phyloP scores from a whole-genome alignment of 2,113 vertebrate genomes.

The Podocnemis expansa region DNA sequence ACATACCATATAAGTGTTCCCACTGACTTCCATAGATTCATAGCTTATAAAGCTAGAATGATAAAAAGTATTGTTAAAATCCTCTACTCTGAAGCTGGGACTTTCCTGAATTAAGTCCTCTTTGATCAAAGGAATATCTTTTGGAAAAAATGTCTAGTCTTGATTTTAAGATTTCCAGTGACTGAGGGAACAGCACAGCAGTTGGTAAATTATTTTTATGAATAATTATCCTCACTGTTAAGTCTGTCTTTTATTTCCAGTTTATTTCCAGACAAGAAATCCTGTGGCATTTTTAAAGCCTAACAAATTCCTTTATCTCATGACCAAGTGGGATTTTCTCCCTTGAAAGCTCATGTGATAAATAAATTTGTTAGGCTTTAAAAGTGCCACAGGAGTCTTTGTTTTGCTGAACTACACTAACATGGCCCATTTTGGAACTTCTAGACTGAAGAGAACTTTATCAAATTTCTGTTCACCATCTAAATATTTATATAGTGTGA shows the following conservation, averaged over 20 bases:
- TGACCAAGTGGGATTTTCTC: no score
- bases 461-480: neutral
- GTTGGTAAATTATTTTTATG: neutral
- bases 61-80: neutral
- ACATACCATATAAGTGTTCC: neutral
- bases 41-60: neutral
- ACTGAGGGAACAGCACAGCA: neutral
- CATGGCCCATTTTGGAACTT: no score
- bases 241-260: neutral
- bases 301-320: no score
- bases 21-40: neutral
- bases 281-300: no score
- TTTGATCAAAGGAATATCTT: neutral
- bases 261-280: no score
- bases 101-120: neutral
- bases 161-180: neutral
- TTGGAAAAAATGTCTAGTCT: neutral
- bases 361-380: no score
- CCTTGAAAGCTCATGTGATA: no score
- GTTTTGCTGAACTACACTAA: no score
- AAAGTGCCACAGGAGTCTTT: no score
- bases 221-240: neutral
- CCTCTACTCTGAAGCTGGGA: neutral
- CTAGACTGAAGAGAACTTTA: neutral
- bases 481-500: neutral